Evolutionary conservation across 2,888 invertebrate species (phyloP).

Genomic region (Tachystola acroxantha): DNA sequence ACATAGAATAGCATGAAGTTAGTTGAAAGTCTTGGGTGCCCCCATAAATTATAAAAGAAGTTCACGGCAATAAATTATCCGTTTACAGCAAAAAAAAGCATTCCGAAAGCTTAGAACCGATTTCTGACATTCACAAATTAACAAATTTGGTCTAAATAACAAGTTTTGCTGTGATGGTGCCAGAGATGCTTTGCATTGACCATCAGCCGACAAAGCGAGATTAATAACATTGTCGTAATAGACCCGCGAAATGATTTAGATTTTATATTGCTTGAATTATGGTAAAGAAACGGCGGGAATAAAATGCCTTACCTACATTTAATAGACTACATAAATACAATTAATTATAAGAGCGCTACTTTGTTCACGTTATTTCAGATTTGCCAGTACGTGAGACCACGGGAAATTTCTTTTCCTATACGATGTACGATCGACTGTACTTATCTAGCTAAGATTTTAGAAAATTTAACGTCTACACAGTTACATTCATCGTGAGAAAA

Average conservation of each 20-base stretch:
- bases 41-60: too few relatives aligned
- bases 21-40: too few relatives aligned
- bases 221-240: neutral
- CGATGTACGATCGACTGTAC: too few relatives aligned
- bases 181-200: conserved; percentile 1
- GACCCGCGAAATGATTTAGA: neutral
- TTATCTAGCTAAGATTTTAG: too few relatives aligned
- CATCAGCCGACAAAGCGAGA: conserved; percentile 1
- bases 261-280: neutral
- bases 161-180: neutral
- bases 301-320: too few relatives aligned
- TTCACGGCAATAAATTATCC: conserved; percentile 2
- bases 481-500: conserved; percentile 11
- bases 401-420: too few relatives aligned
- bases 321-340: too few relatives aligned
- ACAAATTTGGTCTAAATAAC: conserved; percentile 5
- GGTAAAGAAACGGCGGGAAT: neutral
- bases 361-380: too few relatives aligned
- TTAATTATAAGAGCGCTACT: too few relatives aligned
- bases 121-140: conserved; percentile 6
- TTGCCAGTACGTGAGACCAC: too few relatives aligned
- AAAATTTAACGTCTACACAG: too few relatives aligned
- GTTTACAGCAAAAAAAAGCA: conserved; percentile 3
- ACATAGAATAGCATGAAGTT: too few relatives aligned
- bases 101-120: neutral